Evolutionary conservation across 2,888 invertebrate species (phyloP).

Genomic region (Pristionchus arcanus): DNA sequence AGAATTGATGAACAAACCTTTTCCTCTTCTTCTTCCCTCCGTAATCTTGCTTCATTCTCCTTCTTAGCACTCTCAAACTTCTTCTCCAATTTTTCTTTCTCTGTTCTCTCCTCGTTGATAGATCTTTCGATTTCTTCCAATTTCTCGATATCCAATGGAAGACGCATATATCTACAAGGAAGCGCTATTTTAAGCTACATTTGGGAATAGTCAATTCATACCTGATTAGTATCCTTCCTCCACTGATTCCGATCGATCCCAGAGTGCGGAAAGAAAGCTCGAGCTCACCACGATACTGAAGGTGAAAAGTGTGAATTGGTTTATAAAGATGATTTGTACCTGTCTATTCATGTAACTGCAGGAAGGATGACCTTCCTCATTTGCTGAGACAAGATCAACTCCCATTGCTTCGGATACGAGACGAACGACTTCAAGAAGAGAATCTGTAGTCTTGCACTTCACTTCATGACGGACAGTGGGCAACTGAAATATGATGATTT

Average conservation of each 20-base stretch:
- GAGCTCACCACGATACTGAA: conserved; percentile 53
- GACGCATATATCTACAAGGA: conserved; percentile 12
- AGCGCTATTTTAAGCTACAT: no score
- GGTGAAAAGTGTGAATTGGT: background rate
- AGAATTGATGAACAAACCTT: background rate
- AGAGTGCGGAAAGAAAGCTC: conserved; percentile 34
- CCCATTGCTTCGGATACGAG: conserved; percentile 9
- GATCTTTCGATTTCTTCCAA: conserved; percentile 14
- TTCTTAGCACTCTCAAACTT: conserved; percentile 20
- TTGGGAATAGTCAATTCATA: background rate
- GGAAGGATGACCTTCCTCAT: conserved; percentile 36
- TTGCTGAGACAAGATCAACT: conserved; percentile 16
- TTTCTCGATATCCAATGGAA: background rate
- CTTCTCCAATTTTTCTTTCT: conserved; percentile 26
- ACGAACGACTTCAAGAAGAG: conserved; percentile 40
- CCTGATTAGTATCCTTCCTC: conserved; percentile 53
- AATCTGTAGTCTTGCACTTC: conserved; percentile 38
- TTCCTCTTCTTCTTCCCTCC: conserved; percentile 18
- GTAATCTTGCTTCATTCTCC: conserved; percentile 46
- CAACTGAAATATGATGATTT: background rate
- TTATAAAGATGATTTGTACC: background rate
- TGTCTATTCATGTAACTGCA: conserved; percentile 52
- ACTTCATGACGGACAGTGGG: conserved; percentile 43
- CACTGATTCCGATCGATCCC: conserved; percentile 47
- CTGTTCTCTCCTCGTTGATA: conserved; percentile 15